These are phyloP conservation scores for Mesopsocus fuscifrons DNA, from an alignment of 2,888 invertebrate genomes.

Conservation along the genomic window DNA sequence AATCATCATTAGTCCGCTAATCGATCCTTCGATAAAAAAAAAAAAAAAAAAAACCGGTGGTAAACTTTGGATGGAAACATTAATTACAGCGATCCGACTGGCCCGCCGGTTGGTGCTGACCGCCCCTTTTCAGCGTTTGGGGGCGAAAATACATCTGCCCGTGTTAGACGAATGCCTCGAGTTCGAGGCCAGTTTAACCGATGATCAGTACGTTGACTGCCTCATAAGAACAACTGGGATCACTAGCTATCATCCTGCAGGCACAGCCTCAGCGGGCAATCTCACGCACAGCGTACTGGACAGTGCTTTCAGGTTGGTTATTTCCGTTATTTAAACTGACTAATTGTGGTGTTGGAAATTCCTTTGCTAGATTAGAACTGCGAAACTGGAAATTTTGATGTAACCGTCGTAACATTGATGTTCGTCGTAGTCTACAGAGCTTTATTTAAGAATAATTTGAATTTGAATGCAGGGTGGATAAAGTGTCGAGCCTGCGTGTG, in stretches of 20 bases:
- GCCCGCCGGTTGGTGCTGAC: conserved; percentile 34
- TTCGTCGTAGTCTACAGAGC: no score
- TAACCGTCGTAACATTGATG: no score
- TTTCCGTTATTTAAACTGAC: no score
- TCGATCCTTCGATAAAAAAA: no score
- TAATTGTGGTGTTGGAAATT: no score
- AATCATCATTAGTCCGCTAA: no score
- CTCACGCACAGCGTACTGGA: background rate
- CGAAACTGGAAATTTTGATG: no score
- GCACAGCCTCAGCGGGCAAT: conserved; percentile 27
- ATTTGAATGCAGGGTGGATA: background rate
- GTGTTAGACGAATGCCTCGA: conserved; percentile 33
- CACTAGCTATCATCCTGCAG: conserved; percentile 61
- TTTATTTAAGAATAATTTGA: no score
- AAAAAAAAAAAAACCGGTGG: no score
- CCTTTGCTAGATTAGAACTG: no score
- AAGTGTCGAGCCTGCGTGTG: conserved; percentile 31
- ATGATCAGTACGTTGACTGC: conserved; percentile 40
- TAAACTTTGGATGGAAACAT: no score
- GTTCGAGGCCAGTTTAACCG: background rate
- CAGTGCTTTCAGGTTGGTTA: background rate
- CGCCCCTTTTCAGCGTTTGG: conserved; percentile 35
- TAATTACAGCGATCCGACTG: no score
- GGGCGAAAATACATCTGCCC: conserved; percentile 45
- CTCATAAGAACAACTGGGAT: conserved; percentile 39